phyloP scores from a whole-genome alignment of 1,140 invertebrate genomes.

The Meloidogyne chitwoodi region DNA sequence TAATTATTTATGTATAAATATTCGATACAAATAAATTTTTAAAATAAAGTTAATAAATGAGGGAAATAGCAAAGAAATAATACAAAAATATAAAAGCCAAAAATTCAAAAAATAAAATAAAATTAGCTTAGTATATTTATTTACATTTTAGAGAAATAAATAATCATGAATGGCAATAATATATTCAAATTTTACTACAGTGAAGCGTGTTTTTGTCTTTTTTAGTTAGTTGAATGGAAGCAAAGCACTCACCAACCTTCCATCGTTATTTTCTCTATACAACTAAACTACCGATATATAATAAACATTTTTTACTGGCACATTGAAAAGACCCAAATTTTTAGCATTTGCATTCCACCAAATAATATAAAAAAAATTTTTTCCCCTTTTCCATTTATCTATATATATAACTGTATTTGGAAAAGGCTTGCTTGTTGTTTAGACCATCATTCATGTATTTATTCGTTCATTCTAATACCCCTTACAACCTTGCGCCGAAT shows the following conservation, averaged over 20 bases:
- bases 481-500: not conserved
- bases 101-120: not conserved
- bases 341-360: not conserved
- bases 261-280: too few relatives aligned
- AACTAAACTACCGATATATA: not conserved
- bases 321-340: not conserved
- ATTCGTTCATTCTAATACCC: not conserved
- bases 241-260: too few relatives aligned
- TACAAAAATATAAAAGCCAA: not conserved
- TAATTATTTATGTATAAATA: too few relatives aligned
- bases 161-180: not conserved
- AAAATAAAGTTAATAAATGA: too few relatives aligned
- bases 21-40: too few relatives aligned
- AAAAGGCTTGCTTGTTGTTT: not conserved
- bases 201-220: not conserved
- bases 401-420: not conserved
- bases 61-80: too few relatives aligned
- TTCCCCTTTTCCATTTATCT: not conserved
- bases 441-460: too few relatives aligned
- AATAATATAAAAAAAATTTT: not conserved
- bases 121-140: too few relatives aligned
- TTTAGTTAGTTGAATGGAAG: not conserved
- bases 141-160: too few relatives aligned
- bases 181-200: not conserved
- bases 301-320: not conserved